Base-by-base conservation (phyloP, 1,140 invertebrate species). In the Drosophila orosa region DNA sequence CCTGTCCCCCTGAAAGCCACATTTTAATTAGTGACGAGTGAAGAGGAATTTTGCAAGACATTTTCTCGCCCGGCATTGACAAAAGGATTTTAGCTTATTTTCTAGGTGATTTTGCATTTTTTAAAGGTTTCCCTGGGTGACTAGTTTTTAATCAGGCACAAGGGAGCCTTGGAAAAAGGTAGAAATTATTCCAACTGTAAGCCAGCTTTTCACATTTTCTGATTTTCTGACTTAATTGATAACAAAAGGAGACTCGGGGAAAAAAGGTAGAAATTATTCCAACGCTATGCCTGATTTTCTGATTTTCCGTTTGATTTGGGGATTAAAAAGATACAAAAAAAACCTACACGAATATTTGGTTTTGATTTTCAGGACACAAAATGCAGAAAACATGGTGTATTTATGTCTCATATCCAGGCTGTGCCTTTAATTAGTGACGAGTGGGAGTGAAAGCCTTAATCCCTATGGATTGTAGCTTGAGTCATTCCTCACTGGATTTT, bases 11-110 rank as follows among this genome's bases (percentile, higher is more conserved):
- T 33, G 48, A 52, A 52, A 52, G 48, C 48, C 48, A 22, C 47
- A 17, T 33, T 52, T 52, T 52, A 52, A 52, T 52, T 52, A 50
- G 47, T 50, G 47, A 50, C 47, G n/a, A 50, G n/a, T 5, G 12
- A 9, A 9, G 10, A 19, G 45, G 9, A 1, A n/a, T 27, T 27
- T 17, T 48, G 15, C n/a, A 0, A 27, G n/a, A 47, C 22, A 24
- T 24, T 45, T 24, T 7, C 13, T 24, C 3, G 22, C 19, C 19
- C 13, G 8, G 44, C 17, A 50, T 22, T 50, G 3, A 9, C n/a
- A 10, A 8, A 10, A 6, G 48, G 7, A 8, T 24, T 54, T 35
- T 24, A 6, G 13, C 31, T 35, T 35, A 35, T 35, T 52, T 52
- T 52, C 48, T 3, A 15, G 3, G 1, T 10, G 50, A 24, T 35